These are phyloP conservation scores for Mormyrus proboscirostris DNA, from an alignment of 2,797 vertebrate genomes.

Conservation along the genomic window DNA sequence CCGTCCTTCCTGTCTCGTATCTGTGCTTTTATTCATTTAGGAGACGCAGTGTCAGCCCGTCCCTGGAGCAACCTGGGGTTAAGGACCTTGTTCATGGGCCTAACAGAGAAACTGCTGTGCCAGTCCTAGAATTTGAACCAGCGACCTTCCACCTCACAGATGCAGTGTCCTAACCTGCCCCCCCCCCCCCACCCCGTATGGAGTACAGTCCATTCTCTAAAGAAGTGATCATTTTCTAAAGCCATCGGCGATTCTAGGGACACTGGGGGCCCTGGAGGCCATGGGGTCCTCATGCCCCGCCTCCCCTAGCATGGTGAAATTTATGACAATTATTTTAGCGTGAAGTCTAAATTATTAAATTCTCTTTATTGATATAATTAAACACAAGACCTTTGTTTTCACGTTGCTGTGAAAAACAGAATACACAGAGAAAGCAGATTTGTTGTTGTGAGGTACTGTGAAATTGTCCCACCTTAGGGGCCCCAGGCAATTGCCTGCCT, in stretches of 20 bases:
- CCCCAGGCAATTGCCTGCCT: neutral
- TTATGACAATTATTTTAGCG: neutral
- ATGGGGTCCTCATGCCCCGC: neutral
- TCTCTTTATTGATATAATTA: neutral
- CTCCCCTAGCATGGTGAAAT: neutral
- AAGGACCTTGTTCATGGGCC: neutral
- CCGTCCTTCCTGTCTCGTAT: neutral
- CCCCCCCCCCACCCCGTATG: neutral
- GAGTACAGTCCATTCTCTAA: neutral
- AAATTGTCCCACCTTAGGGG: neutral
- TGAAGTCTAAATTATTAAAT: neutral
- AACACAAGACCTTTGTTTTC: neutral
- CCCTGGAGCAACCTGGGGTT: neutral
- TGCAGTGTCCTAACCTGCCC: neutral
- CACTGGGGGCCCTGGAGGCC: neutral
- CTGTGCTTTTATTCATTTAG: neutral
- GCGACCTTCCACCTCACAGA: neutral
- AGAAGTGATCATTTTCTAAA: neutral
- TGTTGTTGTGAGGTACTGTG: neutral
- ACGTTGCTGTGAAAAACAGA: neutral
- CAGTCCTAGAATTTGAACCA: neutral
- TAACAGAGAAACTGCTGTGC: neutral
- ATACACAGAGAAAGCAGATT: neutral
- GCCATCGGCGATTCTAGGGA: neutral
- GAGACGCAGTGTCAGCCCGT: neutral